These are phyloP conservation scores for Acanthornis magna DNA, from an alignment of 2,797 vertebrate species.

Conservation along the genomic window DNA sequence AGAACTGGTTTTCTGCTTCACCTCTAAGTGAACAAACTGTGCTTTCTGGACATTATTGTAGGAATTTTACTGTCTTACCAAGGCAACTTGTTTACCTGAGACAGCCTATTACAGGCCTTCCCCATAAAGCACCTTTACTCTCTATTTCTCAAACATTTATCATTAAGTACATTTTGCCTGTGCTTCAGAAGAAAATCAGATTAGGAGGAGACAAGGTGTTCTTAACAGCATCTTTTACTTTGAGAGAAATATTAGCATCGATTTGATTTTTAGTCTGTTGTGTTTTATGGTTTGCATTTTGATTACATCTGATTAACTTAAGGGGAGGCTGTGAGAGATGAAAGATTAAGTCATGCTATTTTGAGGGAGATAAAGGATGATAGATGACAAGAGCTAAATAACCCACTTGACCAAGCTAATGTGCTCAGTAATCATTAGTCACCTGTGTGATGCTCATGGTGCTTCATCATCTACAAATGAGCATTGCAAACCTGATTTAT, in stretches of 20 bases:
- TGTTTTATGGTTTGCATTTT: slow-evolving; percentile 21
- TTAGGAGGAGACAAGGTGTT: slow-evolving; percentile 15
- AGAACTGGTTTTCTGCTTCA: background rate
- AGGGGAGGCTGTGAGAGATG: background rate
- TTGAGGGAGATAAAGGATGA: slow-evolving; percentile 2
- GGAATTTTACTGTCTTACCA: background rate
- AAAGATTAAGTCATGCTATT: background rate
- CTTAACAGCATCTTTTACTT: background rate
- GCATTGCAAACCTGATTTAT: background rate
- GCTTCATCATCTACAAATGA: background rate
- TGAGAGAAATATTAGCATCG: background rate
- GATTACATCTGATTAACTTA: slow-evolving; percentile 23
- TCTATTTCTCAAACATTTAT: background rate
- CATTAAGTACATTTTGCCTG: background rate
- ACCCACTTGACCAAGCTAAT: background rate
- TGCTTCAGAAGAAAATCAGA: slow-evolving; percentile 6
- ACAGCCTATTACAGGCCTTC: background rate
- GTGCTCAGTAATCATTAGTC: background rate
- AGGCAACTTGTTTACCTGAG: background rate
- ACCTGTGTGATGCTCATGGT: background rate
- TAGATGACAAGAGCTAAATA: background rate
- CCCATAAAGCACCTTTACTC: background rate
- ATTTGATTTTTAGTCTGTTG: slow-evolving; percentile 24
- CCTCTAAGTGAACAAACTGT: background rate
- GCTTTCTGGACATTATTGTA: background rate